phyloP scores from a whole-genome alignment of 2,797 vertebrate genomes.

The Liasis olivaceus region DNA sequence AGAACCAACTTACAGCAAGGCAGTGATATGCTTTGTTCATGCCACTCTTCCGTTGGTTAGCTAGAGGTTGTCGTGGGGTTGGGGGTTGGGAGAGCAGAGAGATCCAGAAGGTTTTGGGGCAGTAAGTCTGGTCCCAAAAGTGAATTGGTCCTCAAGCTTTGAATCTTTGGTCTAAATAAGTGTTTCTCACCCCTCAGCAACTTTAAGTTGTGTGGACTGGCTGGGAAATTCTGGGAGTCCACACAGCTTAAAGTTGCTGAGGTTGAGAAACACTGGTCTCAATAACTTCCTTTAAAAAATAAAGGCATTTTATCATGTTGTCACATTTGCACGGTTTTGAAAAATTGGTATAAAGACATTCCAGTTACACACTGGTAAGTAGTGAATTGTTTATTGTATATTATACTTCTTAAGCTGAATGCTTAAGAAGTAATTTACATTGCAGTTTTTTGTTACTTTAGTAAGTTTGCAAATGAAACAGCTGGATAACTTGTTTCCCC shows the following conservation, averaged over 20 bases:
- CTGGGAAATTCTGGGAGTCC: not conserved
- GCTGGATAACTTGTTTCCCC: not conserved
- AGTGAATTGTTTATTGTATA: not conserved
- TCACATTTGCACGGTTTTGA: not conserved
- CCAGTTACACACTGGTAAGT: not conserved
- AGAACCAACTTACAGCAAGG: not conserved
- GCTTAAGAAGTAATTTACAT: not conserved
- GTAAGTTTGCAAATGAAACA: not conserved
- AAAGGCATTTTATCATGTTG: not conserved
- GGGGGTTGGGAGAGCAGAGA: not conserved
- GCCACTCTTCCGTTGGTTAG: not conserved
- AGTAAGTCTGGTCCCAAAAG: not conserved
- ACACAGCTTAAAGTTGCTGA: not conserved
- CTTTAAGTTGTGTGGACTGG: not conserved
- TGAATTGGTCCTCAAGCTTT: not conserved
- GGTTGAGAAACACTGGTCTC: not conserved
- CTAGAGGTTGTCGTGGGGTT: not conserved
- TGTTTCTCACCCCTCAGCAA: not conserved
- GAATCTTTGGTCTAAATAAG: not conserved
- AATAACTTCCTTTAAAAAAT: not conserved
- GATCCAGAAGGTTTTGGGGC: not conserved
- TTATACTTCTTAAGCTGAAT: no score
- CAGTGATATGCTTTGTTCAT: not conserved
- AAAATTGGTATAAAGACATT: not conserved
- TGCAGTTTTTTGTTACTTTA: not conserved